Conservation (phyloP, 2,888 invertebrate species). For the Nephrotoma flavescens region DNA sequence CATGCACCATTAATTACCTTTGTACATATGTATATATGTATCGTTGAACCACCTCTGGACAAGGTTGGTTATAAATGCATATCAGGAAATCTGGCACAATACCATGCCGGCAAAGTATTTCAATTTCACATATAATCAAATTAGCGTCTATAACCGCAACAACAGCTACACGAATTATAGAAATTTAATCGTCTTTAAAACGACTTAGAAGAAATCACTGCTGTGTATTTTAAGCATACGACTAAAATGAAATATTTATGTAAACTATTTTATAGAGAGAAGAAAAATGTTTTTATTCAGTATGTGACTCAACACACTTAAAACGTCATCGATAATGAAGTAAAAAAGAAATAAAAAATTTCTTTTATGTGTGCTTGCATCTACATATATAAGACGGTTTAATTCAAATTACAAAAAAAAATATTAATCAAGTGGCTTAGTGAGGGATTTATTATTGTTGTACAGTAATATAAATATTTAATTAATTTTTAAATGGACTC, state of each 20-base stretch:
- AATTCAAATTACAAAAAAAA: neutral
- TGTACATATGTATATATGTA: neutral
- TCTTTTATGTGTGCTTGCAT: neutral
- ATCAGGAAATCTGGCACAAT: too few species aligned
- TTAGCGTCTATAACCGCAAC: neutral
- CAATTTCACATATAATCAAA: neutral
- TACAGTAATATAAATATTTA: neutral
- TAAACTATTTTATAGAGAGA: neutral
- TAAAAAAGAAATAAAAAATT: neutral
- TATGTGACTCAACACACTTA: neutral
- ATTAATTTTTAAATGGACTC: neutral
- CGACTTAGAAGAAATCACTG: neutral
- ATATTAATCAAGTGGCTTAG: neutral
- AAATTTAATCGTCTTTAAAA: neutral
- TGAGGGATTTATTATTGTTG: neutral
- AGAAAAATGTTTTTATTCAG: neutral
- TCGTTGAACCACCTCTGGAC: neutral
- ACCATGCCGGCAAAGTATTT: neutral
- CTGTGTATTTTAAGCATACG: neutral
- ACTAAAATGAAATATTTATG: neutral
- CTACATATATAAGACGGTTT: neutral
- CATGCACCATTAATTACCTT: neutral
- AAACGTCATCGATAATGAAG: neutral
- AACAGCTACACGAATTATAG: neutral
- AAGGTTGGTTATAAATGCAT: neutral